Evolutionary conservation across 1,140 invertebrate species (phyloP), one percentile per base, ranked within the genome.

Genomic region (Caenorhabditis tropicalis): DNA sequence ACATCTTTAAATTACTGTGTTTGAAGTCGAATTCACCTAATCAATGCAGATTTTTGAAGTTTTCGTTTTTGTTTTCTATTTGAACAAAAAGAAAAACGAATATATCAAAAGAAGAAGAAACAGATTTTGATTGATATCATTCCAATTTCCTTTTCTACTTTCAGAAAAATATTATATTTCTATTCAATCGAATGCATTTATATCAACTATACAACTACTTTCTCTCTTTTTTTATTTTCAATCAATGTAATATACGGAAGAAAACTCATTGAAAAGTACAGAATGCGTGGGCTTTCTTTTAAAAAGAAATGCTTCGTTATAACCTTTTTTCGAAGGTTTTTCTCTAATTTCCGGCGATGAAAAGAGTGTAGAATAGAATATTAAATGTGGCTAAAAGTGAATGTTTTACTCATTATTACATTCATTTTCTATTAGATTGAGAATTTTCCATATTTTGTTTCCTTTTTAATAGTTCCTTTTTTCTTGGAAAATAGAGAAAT

Each of bases 221-320:
- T n/a, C 1, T 51, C n/a, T 51, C n/a, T 51, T 19, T n/a, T 51
- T 56, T 56, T 24, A 56, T n/a, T 51, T 56, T 56, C 53, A 56
- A 56, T 56, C 53, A 56, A 56, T 16, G 7, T 10, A 24, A 27
- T 15, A 0, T 19, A 51, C 6, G 4, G 53, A 3, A 24, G 27
- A 24, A 65, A n/a, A n/a, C n/a, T n/a, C n/a, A n/a, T n/a, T n/a
- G n/a, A n/a, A 33, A 65, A 65, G 58, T 65, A 33, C 58, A 65
- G 58, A 33, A 1, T 65, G 58, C 58, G 58, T 19, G 58, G 58
- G 58, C 31, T 1, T 9, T 27, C 36, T 10, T 65, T 65, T 24
- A 56, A 1, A 12, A 56, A 65, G 2, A 65, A 65, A 65, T 29
- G 16, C 19, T 65, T 65, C 48, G 48, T 51, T 16, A 10, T 19